These are phyloP conservation scores for Paraescarpia echinospica DNA, from an alignment of 1,140 invertebrate genomes.

Conservation along the genomic window DNA sequence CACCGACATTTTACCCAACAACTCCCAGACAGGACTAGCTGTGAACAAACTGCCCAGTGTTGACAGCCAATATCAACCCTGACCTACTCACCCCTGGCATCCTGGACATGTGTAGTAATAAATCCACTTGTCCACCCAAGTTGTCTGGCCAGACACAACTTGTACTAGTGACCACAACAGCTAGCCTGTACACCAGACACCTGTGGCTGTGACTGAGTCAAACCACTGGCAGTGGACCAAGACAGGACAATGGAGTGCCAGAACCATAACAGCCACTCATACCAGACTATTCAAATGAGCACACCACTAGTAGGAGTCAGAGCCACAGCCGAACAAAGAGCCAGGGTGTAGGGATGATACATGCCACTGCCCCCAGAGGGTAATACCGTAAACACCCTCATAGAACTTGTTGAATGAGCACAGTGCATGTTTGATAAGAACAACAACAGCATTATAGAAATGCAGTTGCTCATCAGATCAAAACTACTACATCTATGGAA, in stretches of 20 bases:
- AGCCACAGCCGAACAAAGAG: not conserved
- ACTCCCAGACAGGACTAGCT: not conserved
- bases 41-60: not conserved
- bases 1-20: not conserved
- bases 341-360: not conserved
- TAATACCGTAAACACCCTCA: not conserved
- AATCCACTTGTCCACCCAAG: not conserved
- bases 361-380: no score
- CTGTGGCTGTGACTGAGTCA: not conserved
- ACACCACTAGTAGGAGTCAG: not conserved
- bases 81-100: not conserved
- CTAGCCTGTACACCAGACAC: not conserved
- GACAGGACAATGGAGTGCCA: not conserved
- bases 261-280: not conserved
- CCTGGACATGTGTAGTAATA: not conserved
- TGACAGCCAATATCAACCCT: not conserved
- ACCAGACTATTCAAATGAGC: not conserved
- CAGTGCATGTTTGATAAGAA: not conserved
- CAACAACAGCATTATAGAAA: not conserved
- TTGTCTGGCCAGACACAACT: not conserved
- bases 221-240: not conserved
- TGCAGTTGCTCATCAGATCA: not conserved
- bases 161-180: not conserved
- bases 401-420: not conserved
- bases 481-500: not conserved